Conservation (phyloP, 2,113 vertebrate genomes). For the Protobothrops mucrosquamatus region DNA sequence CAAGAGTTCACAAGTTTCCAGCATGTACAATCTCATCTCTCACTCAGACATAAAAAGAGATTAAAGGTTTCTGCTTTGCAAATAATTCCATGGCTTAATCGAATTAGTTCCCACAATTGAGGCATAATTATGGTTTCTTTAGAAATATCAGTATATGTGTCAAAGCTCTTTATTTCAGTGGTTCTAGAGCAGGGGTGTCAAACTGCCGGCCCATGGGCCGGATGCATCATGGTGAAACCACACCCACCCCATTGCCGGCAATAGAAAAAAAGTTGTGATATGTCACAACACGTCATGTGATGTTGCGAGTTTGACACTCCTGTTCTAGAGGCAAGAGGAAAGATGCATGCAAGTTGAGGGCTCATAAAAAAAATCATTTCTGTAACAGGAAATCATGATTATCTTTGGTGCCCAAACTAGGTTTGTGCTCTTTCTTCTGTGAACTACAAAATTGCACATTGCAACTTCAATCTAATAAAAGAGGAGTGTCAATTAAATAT, state of each 20-base stretch:
- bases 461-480: background rate
- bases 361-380: background rate
- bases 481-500: background rate
- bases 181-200: no score
- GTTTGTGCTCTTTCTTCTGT: background rate
- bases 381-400: background rate
- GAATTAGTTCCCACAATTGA: background rate
- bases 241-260: no score
- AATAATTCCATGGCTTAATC: background rate
- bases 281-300: no score
- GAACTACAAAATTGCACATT: background rate
- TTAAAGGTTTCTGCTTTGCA: background rate
- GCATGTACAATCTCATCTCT: background rate
- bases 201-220: no score
- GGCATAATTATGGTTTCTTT: background rate
- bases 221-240: no score
- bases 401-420: background rate
- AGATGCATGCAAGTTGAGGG: background rate
- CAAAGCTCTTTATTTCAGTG: background rate
- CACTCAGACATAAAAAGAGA: background rate
- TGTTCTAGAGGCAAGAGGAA: no score
- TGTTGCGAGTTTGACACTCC: no score
- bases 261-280: no score
- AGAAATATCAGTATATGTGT: background rate
- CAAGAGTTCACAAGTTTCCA: background rate